phyloP scores from a whole-genome alignment of 1,140 invertebrate genomes.

The Pseudomyrmex sp. region DNA sequence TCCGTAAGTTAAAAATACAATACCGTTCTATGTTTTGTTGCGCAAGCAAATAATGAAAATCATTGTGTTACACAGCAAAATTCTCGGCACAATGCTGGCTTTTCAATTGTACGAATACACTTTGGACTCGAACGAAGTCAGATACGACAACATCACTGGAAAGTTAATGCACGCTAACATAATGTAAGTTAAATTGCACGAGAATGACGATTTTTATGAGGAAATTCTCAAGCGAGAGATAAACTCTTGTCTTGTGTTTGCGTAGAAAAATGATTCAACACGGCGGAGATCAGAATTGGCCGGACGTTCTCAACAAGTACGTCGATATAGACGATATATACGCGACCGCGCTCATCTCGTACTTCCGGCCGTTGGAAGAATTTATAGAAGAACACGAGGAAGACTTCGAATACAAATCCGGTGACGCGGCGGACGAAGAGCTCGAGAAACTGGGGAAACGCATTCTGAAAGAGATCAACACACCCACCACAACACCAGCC shows the following conservation, averaged over 20 bases:
- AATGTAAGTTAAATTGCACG: conserved; percentile 64
- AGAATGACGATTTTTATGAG: neutral
- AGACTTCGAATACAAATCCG: conserved; percentile 50
- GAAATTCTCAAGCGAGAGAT: neutral
- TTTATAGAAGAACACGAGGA: conserved; percentile 75
- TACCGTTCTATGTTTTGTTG: neutral
- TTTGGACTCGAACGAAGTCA: conserved; percentile 76
- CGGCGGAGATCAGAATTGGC: conserved; percentile 74
- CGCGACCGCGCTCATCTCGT: conserved; percentile 66
- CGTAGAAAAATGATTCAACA: conserved; percentile 76
- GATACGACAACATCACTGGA: conserved; percentile 73
- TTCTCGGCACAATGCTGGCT: conserved; percentile 82
- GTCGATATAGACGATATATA: conserved; percentile 74
- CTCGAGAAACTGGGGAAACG: conserved; percentile 68
- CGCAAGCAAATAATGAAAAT: neutral
- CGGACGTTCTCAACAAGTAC: conserved; percentile 63
- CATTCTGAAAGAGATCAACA: conserved; percentile 63
- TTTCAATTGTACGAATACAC: conserved; percentile 84
- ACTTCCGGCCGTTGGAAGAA: conserved; percentile 76
- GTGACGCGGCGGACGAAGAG: conserved; percentile 67
- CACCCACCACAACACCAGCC: conserved; percentile 69
- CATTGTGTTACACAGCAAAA: conserved; percentile 79
- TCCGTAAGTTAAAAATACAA: conserved; percentile 80
- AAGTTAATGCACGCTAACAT: conserved; percentile 68
- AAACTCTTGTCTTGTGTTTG: neutral